Evolutionary conservation across 1,140 invertebrate species (phyloP).

Genomic region (Pemphigus obesinymphae): DNA sequence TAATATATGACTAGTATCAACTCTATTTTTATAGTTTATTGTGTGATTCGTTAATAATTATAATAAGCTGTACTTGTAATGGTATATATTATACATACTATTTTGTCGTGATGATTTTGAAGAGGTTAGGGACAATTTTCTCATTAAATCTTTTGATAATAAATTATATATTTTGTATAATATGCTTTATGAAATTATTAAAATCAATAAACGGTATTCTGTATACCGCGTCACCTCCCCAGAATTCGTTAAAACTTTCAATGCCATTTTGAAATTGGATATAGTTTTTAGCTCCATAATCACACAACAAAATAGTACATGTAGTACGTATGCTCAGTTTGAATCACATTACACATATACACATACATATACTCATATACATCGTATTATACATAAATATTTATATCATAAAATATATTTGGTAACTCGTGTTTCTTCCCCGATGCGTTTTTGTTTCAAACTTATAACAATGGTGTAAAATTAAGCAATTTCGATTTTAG

Average conservation of each 20-base stretch:
- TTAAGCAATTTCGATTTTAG: not conserved
- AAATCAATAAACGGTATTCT: not conserved
- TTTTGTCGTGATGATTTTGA: not conserved
- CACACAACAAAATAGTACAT: not conserved
- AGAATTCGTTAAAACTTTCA: too few relatives aligned
- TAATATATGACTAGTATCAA: not conserved
- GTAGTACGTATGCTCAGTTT: not conserved
- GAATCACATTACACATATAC: not conserved
- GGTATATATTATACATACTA: not conserved
- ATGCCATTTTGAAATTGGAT: not conserved
- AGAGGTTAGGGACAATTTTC: not conserved
- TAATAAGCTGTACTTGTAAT: too few relatives aligned
- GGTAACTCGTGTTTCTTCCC: slow-evolving; percentile 8
- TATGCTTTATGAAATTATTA: not conserved
- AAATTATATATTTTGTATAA: not conserved
- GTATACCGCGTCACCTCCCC: too few relatives aligned
- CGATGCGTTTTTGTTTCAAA: slow-evolving; percentile 3
- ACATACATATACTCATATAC: not conserved
- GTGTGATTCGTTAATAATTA: not conserved
- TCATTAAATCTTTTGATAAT: not conserved
- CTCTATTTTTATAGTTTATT: slow-evolving; percentile 1
- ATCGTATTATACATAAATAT: not conserved
- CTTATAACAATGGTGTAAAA: not conserved
- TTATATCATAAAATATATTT: not conserved
- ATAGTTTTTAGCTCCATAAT: too few relatives aligned